A percentile compares a stretch with the other conserved stretches of the same genome.
These are phyloP conservation scores for Cephonodes hylas DNA, from an alignment of 2,888 invertebrate species.

Conservation along the genomic window DNA sequence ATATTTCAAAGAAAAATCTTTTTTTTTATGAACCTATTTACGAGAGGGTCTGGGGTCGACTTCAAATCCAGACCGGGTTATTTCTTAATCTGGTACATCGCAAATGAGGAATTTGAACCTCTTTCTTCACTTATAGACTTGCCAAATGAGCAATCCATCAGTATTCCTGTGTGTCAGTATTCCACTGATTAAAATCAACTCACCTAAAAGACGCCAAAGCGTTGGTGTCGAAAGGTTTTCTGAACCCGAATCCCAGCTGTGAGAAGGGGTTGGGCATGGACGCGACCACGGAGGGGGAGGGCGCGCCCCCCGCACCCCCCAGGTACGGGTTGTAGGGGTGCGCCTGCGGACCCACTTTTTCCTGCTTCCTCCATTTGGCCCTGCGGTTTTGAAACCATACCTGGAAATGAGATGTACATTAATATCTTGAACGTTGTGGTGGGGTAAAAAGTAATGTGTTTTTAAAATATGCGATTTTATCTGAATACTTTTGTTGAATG, in stretches of 20 bases:
- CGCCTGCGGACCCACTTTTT: slow-evolving; percentile 94
- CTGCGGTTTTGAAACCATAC: slow-evolving; percentile 97
- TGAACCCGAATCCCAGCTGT: slow-evolving; percentile 87
- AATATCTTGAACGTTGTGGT: not conserved
- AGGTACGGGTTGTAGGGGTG: slow-evolving; percentile 95
- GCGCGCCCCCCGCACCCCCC: slow-evolving; percentile 80
- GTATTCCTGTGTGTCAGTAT: too few species aligned
- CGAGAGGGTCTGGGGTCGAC: too few species aligned
- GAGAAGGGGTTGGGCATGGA: slow-evolving; percentile 91
- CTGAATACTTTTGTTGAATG: too few species aligned
- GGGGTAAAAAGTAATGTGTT: not conserved
- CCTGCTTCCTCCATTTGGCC: slow-evolving; percentile 96
- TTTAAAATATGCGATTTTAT: not conserved
- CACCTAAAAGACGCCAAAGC: slow-evolving; percentile 87
- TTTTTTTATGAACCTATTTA: too few species aligned
- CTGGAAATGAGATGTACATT: slow-evolving; percentile 76
- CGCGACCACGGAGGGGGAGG: slow-evolving; percentile 86
- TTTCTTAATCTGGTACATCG: too few species aligned
- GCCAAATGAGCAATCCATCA: too few species aligned
- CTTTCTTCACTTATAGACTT: too few species aligned
- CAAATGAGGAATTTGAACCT: too few species aligned
- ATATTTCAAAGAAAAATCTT: too few species aligned
- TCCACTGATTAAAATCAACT: slow-evolving; percentile 13
- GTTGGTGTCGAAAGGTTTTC: slow-evolving; percentile 86
- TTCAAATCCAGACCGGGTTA: too few species aligned